These are phyloP conservation scores for Agrilus mali DNA, from an alignment of 2,888 invertebrate genomes.

Conservation along the genomic window DNA sequence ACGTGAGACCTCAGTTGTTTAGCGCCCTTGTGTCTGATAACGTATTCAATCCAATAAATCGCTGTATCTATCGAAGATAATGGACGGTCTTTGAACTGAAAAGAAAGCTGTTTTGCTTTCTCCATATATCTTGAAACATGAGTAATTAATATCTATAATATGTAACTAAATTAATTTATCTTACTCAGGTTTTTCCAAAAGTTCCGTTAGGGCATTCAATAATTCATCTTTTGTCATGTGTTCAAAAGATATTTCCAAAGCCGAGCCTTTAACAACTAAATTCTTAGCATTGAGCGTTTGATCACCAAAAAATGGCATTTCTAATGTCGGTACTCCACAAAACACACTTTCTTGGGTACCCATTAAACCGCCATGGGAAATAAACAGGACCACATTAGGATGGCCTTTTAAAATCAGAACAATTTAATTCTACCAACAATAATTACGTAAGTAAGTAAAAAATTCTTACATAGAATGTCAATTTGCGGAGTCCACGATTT, in stretches of 20 bases:
- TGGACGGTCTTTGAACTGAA: constrained; percentile 12
- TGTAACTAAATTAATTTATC: constrained; percentile 21
- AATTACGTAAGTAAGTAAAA: no score
- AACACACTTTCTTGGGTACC: constrained; percentile 47
- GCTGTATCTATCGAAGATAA: constrained; percentile 10
- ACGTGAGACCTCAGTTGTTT: constrained; percentile 10
- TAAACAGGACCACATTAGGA: constrained; percentile 42
- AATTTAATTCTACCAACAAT: background rate
- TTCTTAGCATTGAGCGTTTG: constrained; percentile 20
- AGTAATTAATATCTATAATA: background rate
- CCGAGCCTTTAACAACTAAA: constrained; percentile 16
- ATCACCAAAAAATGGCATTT: constrained; percentile 41
- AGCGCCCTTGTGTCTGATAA: constrained; percentile 10
- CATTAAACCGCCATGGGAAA: constrained; percentile 49
- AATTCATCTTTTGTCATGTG: constrained; percentile 3
- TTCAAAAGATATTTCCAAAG: constrained; percentile 10
- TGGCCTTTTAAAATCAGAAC: constrained; percentile 37
- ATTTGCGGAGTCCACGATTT: constrained; percentile 8
- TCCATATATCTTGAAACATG: constrained; percentile 7
- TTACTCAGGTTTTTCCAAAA: constrained; percentile 33
- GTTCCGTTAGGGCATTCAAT: constrained; percentile 1
- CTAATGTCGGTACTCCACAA: constrained; percentile 42
- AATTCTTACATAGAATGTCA: constrained; percentile 25
- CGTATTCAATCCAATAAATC: constrained; percentile 15
- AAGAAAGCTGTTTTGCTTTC: constrained; percentile 8